Conservation (phyloP, 2,797 vertebrate species). For the Dipus sagitta region DNA sequence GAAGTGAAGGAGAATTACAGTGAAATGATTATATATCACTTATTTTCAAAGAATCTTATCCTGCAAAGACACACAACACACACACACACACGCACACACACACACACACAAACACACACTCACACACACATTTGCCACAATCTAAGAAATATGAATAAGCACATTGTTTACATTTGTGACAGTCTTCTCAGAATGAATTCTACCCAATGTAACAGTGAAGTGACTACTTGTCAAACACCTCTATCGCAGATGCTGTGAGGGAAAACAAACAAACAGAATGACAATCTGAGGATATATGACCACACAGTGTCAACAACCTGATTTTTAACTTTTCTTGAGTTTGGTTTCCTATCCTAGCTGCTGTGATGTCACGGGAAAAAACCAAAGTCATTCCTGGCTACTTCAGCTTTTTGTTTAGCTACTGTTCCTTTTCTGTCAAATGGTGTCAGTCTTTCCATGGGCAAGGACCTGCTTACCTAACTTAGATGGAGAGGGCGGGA, state of each 20-base stretch:
- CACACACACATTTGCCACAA: neutral
- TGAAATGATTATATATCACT: neutral
- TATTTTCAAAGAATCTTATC: neutral
- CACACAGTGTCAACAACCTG: neutral
- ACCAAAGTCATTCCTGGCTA: neutral
- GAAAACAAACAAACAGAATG: neutral
- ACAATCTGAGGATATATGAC: neutral
- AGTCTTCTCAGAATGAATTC: neutral
- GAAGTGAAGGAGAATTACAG: neutral
- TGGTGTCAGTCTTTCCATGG: neutral
- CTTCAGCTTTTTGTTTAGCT: conserved; percentile 22
- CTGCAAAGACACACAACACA: too few species aligned
- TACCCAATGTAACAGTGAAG: neutral
- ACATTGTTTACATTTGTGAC: neutral
- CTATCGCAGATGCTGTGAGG: neutral
- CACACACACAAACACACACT: too few species aligned
- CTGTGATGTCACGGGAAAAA: neutral
- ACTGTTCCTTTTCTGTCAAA: conserved; percentile 31
- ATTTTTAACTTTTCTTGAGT: neutral
- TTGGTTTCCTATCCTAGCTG: neutral
- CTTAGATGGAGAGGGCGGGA: neutral
- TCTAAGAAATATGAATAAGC: neutral
- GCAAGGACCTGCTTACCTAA: neutral
- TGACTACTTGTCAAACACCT: neutral
- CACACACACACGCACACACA: too few species aligned